Evolutionary conservation across 2,888 invertebrate species (phyloP), one percentile per base, ranked within the genome.

Genomic region (Apoderus coryli): DNA sequence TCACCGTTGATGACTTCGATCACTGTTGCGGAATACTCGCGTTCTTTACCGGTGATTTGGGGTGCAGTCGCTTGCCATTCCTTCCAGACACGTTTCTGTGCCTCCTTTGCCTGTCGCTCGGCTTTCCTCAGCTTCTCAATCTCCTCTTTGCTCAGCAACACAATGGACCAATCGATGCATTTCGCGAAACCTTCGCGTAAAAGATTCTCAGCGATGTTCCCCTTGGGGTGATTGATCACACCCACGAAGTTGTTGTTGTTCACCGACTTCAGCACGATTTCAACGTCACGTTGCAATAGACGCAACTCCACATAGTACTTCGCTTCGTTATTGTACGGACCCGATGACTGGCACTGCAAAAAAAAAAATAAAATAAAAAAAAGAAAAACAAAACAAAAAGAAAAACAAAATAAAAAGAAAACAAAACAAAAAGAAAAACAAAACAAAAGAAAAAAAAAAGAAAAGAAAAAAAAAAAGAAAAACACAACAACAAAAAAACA

Each of bases 1-100:
- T 99, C 98, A 1, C 89, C 96, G 51, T 92, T 90, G 4, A 88
- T 76, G 19, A 95, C 76, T 59, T 99, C 98, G 11, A 84, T 63
- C 0, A 90, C 88, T 2, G 72, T 76, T 2, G 79, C 90, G 4
- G 65, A 65, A 48, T 79, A 86, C 46, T 89, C 86, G 45, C 77
- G 79, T 43, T 82, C 82, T 52, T 80, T 80, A 3, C 75, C 72
- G 11, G 76, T 69, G 29, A 81, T 71, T 39, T 72, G 64, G 1
- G 77, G 76, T 4, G 72, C 70, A 39, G 67, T 73, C 14, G 82
- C 79, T 44, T 75, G 76, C 57, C 84, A 96, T 49, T 90, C 82
- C 42, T 81, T 80, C 98, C 98, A 99, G 25, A 92, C 66, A 10
- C 92, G 70, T 2, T 84, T 57, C 39, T 76, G 76, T 32, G 77